Evolutionary conservation across 2,797 vertebrate species (phyloP).

Genomic region (Acipenser transmontanus): DNA sequence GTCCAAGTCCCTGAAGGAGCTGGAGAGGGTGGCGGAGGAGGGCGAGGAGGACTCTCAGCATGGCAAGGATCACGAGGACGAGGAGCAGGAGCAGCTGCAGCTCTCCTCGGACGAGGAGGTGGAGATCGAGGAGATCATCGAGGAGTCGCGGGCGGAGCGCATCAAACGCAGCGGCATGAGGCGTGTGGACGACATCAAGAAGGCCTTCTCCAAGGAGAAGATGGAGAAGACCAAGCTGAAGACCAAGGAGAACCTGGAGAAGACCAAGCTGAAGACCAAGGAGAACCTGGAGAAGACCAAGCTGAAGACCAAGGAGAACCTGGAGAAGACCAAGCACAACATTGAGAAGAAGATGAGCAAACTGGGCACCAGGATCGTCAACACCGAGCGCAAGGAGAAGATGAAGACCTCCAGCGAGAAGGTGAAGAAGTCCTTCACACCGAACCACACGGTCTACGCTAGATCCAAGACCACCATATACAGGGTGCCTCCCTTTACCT

Average conservation of each 20-base stretch:
- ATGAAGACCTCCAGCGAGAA: slow-evolving; percentile 83
- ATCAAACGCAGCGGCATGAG: slow-evolving; percentile 82
- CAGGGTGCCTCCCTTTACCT: slow-evolving; percentile 95
- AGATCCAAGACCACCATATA: slow-evolving; percentile 88
- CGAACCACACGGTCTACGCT: slow-evolving; percentile 76
- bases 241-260: slow-evolving; percentile 87
- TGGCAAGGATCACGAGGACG: slow-evolving; percentile 51
- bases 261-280: slow-evolving; percentile 78
- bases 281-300: slow-evolving; percentile 92
- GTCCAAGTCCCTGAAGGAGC: slow-evolving; percentile 73
- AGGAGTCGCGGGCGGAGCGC: slow-evolving; percentile 86
- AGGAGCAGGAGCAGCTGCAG: slow-evolving; percentile 56
- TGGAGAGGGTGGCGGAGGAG: slow-evolving; percentile 60
- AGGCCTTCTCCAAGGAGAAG: slow-evolving; percentile 92
- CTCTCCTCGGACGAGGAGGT: slow-evolving; percentile 87
- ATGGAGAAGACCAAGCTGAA: slow-evolving; percentile 90
- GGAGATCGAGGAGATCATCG: slow-evolving; percentile 85
- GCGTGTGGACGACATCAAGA: slow-evolving; percentile 89
- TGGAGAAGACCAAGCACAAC: no score
- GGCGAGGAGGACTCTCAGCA: slow-evolving; percentile 51
- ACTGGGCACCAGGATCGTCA: slow-evolving; percentile 83
- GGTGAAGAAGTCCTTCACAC: slow-evolving; percentile 86
- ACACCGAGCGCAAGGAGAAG: slow-evolving; percentile 79
- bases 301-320: slow-evolving; percentile 28
- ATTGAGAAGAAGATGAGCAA: slow-evolving; percentile 80